phyloP scores from a whole-genome alignment of 2,888 invertebrate genomes.

The Lasius platythorax region DNA sequence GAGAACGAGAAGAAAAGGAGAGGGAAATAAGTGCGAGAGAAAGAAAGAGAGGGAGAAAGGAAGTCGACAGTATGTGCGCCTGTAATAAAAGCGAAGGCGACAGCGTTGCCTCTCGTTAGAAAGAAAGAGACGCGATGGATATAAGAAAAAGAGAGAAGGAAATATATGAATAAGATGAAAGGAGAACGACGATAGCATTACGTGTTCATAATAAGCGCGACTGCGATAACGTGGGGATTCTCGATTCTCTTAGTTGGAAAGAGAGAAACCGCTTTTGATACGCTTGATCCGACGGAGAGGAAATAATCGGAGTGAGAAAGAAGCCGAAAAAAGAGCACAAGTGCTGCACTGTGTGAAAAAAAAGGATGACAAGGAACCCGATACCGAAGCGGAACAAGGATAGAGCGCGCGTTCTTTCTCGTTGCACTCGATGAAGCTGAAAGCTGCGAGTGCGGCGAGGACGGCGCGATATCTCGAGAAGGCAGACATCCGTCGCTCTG shows the following conservation, averaged over 20 bases:
- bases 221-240: background rate
- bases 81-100: conserved; percentile 35
- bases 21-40: conserved; percentile 39
- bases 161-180: background rate
- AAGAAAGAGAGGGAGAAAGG: conserved; percentile 42
- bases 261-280: background rate
- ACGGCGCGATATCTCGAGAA: conserved; percentile 10
- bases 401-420: background rate
- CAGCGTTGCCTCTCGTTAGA: conserved; percentile 3
- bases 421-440: conserved; percentile 17
- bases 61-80: conserved; percentile 24
- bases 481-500: conserved; percentile 13
- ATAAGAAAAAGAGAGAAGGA: background rate
- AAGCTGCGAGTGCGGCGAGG: conserved; percentile 30
- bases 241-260: background rate
- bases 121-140: conserved; percentile 24
- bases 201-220: conserved; percentile 10
- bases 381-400: conserved; percentile 9
- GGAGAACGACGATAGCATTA: conserved; percentile 17
- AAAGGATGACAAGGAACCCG: conserved; percentile 1
- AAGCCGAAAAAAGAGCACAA: conserved; percentile 28
- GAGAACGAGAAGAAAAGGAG: conserved; percentile 29
- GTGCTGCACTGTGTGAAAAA: background rate
- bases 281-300: conserved; percentile 19
- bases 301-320: background rate